Percentiles rank a stretch among this genome's conserved stretches.
Evolutionary conservation across 2,888 invertebrate genomes (phyloP).

Genomic region (Macroteleia sp.): DNA sequence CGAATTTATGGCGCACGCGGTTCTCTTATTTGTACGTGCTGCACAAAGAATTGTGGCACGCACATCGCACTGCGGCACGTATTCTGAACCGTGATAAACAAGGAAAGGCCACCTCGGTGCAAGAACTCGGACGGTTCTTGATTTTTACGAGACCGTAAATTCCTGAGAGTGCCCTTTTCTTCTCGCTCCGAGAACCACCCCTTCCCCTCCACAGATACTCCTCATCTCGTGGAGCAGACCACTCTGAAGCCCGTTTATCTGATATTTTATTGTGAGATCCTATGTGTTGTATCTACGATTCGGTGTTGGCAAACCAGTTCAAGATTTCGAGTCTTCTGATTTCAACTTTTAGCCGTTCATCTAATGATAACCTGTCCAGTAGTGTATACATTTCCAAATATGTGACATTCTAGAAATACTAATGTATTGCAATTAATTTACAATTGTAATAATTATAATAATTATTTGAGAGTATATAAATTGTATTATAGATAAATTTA

Average conservation of each 20-base stretch:
- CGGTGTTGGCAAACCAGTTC: slow-evolving; percentile 50
- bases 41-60: slow-evolving; percentile 15
- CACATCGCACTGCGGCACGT: slow-evolving; percentile 31
- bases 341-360: too few species aligned
- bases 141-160: slow-evolving; percentile 84
- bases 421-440: too few species aligned
- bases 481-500: too few species aligned
- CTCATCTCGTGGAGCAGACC: slow-evolving; percentile 12
- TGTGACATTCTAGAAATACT: too few species aligned
- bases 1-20: slow-evolving; percentile 22
- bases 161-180: slow-evolving; percentile 74
- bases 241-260: slow-evolving; percentile 59
- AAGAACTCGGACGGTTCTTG: slow-evolving; percentile 80
- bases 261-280: slow-evolving; percentile 70
- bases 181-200: slow-evolving; percentile 43
- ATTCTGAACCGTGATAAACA: slow-evolving; percentile 63
- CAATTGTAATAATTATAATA: too few species aligned
- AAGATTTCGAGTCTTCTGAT: slow-evolving; percentile 21
- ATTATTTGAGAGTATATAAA: too few species aligned
- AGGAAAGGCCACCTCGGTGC: slow-evolving; percentile 75
- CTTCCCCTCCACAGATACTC: slow-evolving; percentile 19
- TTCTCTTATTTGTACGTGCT: slow-evolving; percentile 21
- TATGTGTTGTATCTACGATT: slow-evolving; percentile 57
- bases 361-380: too few species aligned
- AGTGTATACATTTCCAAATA: too few species aligned